These are phyloP conservation scores for Rhynchophorus ferrugineus DNA, from an alignment of 1,140 invertebrate species.

Conservation along the genomic window DNA sequence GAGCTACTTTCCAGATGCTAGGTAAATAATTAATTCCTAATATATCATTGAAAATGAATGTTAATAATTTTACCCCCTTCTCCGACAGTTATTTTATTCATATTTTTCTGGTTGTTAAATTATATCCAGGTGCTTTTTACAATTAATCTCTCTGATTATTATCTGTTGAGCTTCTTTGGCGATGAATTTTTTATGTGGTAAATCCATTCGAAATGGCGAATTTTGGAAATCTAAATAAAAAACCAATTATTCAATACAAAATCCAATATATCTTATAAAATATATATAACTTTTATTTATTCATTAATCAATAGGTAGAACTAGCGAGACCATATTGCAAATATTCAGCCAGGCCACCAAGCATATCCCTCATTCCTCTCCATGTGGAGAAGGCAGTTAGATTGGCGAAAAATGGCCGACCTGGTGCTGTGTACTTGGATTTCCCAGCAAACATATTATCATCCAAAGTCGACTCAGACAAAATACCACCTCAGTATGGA, in stretches of 20 bases:
- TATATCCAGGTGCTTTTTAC: no score
- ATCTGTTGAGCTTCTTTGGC: no score
- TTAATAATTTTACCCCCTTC: no score
- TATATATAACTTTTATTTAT: background rate
- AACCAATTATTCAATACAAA: conserved; percentile 22
- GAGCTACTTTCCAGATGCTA: no score
- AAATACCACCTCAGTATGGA: conserved; percentile 42
- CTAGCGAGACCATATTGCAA: conserved; percentile 78
- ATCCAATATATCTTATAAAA: background rate
- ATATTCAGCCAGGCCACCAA: conserved; percentile 81
- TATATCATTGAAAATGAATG: no score
- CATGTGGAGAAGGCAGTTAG: conserved; percentile 91
- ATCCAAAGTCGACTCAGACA: conserved; percentile 36
- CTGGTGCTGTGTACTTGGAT: conserved; percentile 82
- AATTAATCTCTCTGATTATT: no score
- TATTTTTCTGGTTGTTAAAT: no score
- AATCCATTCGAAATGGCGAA: no score
- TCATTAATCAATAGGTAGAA: conserved; percentile 54
- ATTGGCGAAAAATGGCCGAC: conserved; percentile 75
- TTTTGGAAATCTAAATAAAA: no score
- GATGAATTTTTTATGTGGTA: no score
- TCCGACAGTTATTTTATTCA: no score
- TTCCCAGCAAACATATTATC: conserved; percentile 72
- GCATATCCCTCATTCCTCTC: conserved; percentile 70
- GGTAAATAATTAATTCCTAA: no score